These are phyloP conservation scores for Coregonus ussuriensis DNA, from an alignment of 2,797 vertebrate genomes.

Conservation along the genomic window DNA sequence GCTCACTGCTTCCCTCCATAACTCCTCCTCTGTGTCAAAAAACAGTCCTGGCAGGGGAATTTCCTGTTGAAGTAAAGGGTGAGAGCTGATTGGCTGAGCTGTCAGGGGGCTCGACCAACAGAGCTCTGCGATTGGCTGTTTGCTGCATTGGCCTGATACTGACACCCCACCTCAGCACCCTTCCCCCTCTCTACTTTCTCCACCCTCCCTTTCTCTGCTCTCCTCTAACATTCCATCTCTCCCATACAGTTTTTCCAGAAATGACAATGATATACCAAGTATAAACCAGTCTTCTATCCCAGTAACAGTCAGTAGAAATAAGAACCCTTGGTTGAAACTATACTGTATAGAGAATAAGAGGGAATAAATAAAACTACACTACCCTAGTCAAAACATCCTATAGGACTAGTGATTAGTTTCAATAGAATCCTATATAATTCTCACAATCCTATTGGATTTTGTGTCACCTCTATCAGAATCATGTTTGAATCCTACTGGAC, in stretches of 20 bases:
- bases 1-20: too few relatives aligned
- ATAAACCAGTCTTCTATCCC: constrained; percentile 72
- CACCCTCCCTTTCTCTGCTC: too few relatives aligned
- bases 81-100: constrained; percentile 61
- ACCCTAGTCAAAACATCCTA: constrained; percentile 14
- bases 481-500: too few relatives aligned
- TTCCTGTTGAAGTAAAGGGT: constrained; percentile 67
- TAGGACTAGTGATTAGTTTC: too few relatives aligned
- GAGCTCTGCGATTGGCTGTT: constrained; percentile 58
- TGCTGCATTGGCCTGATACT: constrained; percentile 67
- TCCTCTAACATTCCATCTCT: constrained; percentile 69
- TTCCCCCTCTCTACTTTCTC: constrained; percentile 6
- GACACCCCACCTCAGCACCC: constrained; percentile 48
- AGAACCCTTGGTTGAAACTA: constrained; percentile 43
- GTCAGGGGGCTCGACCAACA: constrained; percentile 72
- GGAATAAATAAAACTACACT: constrained; percentile 15
- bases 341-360: constrained; percentile 57
- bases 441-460: too few relatives aligned
- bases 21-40: too few relatives aligned
- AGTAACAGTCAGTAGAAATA: constrained; percentile 63
- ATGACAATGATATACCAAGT: constrained; percentile 66
- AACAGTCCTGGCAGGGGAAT: constrained; percentile 55
- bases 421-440: too few relatives aligned
- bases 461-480: too few relatives aligned
- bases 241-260: constrained; percentile 61